phyloP scores from a whole-genome alignment of 2,888 invertebrate species.

The Eutolmus rufibarbis region DNA sequence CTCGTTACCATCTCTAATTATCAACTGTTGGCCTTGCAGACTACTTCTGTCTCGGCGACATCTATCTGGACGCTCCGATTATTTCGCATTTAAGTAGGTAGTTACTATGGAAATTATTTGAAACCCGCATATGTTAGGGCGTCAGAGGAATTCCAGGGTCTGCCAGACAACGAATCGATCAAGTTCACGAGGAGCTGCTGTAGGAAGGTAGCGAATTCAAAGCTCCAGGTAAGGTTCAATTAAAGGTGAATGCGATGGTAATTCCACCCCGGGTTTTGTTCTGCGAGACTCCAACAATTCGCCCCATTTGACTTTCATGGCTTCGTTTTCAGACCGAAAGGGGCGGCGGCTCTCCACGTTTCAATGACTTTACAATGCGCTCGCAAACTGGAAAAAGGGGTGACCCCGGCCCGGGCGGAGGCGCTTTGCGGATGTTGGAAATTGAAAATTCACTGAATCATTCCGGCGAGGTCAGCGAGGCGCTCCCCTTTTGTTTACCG shows the following conservation, averaged over 20 bases:
- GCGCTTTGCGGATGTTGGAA: background rate
- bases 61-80: background rate
- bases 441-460: background rate
- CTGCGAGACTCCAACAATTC: background rate
- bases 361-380: background rate
- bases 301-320: background rate
- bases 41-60: background rate
- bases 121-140: background rate
- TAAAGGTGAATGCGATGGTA: background rate
- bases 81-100: background rate
- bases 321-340: background rate
- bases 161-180: background rate
- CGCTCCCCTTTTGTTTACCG: background rate
- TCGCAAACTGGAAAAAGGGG: background rate
- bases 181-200: background rate
- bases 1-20: no score
- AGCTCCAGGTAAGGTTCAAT: constrained; percentile 19
- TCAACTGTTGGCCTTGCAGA: background rate
- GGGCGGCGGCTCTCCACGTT: background rate
- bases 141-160: background rate
- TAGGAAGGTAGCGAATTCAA: background rate
- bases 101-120: background rate
- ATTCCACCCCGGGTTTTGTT: background rate
- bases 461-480: background rate
- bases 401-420: background rate